These are phyloP conservation scores for Callyntrura sp. DNA, from an alignment of 2,888 invertebrate species.

Conservation along the genomic window DNA sequence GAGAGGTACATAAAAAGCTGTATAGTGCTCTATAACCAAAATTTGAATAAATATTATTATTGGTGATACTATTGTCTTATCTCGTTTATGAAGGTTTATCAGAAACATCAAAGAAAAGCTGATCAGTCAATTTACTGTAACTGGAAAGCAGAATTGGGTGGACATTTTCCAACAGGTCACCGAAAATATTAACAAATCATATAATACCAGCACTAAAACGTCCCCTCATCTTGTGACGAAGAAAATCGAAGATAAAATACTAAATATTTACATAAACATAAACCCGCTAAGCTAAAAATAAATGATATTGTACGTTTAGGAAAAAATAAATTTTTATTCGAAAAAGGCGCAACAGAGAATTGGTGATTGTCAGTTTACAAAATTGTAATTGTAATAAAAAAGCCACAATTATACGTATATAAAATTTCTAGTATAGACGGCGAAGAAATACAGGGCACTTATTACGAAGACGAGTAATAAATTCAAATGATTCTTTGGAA, in stretches of 20 bases:
- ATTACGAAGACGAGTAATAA: slow-evolving; percentile 15
- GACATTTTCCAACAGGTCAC: background rate
- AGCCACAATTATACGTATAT: too few relatives aligned
- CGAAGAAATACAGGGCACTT: background rate
- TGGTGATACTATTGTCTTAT: too few relatives aligned
- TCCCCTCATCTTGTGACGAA: background rate
- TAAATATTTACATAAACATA: too few relatives aligned
- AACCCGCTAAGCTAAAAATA: background rate
- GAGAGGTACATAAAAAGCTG: slow-evolving; percentile 1
- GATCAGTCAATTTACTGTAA: background rate
- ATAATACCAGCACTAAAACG: background rate
- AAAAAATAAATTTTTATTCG: background rate
- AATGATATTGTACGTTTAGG: background rate
- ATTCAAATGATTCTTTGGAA: background rate
- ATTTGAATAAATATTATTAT: background rate
- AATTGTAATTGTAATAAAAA: background rate
- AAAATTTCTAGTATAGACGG: background rate
- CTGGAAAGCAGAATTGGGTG: background rate
- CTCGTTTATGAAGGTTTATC: background rate
- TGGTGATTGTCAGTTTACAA: too few relatives aligned
- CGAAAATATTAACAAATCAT: background rate
- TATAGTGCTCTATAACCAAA: background rate
- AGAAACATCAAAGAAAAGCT: background rate
- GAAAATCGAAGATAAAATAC: slow-evolving; percentile 31
- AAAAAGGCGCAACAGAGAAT: background rate